phyloP scores from a whole-genome alignment of 1,140 invertebrate species.

The Thaumetopoea pityocampa region DNA sequence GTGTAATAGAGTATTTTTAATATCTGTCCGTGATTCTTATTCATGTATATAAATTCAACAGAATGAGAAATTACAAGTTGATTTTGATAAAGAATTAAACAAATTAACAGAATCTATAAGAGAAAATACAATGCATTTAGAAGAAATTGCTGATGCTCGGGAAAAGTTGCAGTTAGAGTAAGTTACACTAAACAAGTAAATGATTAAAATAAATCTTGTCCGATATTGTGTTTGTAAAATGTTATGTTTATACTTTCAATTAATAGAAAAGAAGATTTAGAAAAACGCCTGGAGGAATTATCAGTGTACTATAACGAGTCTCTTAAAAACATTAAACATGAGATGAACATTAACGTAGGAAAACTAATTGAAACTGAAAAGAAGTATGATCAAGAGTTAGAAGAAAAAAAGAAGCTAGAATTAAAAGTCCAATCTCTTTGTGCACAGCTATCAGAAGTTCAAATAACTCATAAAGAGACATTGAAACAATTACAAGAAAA shows the following conservation, averaged over 20 bases:
- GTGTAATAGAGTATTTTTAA: no score
- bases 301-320: slow-evolving; percentile 47
- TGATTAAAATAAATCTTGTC: slow-evolving; percentile 2
- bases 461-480: slow-evolving; percentile 37
- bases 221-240: slow-evolving; percentile 3
- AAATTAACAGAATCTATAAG: slow-evolving; percentile 50
- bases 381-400: slow-evolving; percentile 39
- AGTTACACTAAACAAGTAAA: slow-evolving; percentile 17
- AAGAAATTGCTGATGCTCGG: slow-evolving; percentile 50
- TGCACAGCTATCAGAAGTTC: slow-evolving; percentile 35
- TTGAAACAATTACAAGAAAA: slow-evolving; percentile 31
- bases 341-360: slow-evolving; percentile 34
- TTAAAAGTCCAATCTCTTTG: slow-evolving; percentile 33
- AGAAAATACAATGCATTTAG: slow-evolving; percentile 48
- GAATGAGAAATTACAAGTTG: slow-evolving; percentile 46
- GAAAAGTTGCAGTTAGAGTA: slow-evolving; percentile 57
- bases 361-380: slow-evolving; percentile 51
- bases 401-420: slow-evolving; percentile 39
- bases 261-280: slow-evolving; percentile 52
- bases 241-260: slow-evolving; percentile 1
- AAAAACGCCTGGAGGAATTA: slow-evolving; percentile 41
- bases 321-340: slow-evolving; percentile 37
- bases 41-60: slow-evolving; percentile 20
- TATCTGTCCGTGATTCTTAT: no score
- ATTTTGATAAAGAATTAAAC: slow-evolving; percentile 48